Evolutionary conservation across 1,140 invertebrate genomes (phyloP), one percentile per base, ranked within the genome.

Genomic region (Drosophila eugracilis): DNA sequence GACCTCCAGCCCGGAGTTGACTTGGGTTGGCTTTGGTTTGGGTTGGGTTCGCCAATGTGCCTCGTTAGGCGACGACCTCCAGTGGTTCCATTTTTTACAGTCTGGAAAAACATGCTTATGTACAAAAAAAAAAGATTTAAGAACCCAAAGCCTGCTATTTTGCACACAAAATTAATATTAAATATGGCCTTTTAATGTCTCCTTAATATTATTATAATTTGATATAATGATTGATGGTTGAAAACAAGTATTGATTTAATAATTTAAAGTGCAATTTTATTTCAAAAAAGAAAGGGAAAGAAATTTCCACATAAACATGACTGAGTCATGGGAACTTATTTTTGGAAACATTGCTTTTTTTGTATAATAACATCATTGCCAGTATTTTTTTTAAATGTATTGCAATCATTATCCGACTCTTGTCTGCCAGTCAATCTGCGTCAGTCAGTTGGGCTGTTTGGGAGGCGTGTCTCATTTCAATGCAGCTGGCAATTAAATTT

Each of bases 401-500:
- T n/a, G n/a, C n/a, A n/a, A 12, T 5, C 39, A n/a, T 21, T n/a
- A 21, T 5, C 19, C 19, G 30, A 37, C 21, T 19, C 37, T 37
- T 37, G 22, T 21, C 41, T 52, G 39, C 22, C 37, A 21, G 55
- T 83, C 78, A 83, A 83, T 83, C 69, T 69, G 36, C 37, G 30
- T 59, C 53, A 59, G 57, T 42, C 37, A 28, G 14, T 54, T 4
- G 28, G 45, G 10, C 7, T 47, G 22, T 28, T 30, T 34, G 22
- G 22, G n/a, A n/a, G 52, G 48, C 41, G 36, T 60, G 53, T 48
- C 72, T 60, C 78, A 66, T 70, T 81, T 58, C 39, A 76, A 57
- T 72, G 74, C 63, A 34, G 75, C 49, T 34, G 42, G 47, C 58
- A 59, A 78, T 65, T 60, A 67, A 55, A 26, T 52, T 41, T 26